Evolutionary conservation across 2,113 vertebrate genomes (phyloP), one percentile per base, ranked within the genome.

Genomic region (Oreocharis arfaki): DNA sequence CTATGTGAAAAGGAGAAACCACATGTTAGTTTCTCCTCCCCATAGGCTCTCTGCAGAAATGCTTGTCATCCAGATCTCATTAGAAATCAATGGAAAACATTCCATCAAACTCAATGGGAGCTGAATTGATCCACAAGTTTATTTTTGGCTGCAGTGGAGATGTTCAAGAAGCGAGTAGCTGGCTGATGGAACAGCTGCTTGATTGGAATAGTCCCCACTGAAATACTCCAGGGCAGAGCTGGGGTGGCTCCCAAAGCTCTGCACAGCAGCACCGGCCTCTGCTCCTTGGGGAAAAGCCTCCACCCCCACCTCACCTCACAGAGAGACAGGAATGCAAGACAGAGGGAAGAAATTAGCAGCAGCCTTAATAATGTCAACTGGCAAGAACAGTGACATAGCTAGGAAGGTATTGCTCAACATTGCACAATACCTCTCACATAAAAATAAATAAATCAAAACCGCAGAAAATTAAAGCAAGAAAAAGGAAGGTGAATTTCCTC

Each of bases 81-180:
- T 93, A 94, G 69, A 92, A 96, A 90, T 92, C 93, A 93, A 84
- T 84, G 56, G 73, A 94, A 95, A 92, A 69, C 19, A 79, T 95
- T 90, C 69, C 76, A 92, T 84, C 73, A 88, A 8, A 75, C 61
- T 78, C 93, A 75, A 61, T 64, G 56, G 79, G 85, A 84, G 60
- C 46, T 82, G 68, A 92, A 92, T 75, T 81, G 88, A 93, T 95
- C 90, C 32, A 65, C 28, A 56, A 88, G 60, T 74, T 60, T 95
- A 81, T 92, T 94, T 97, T 96, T 91, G 85, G 44, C 64, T 74
- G 44, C 0, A 1, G 19, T 84, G 82, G 68, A 95, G 70, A 67
- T 39, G 28, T 84, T 88, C 1, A 15, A 93, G 78, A 91, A 44
- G 30, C 0, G 0, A 78, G 56, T 65, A 53, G 11, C 84, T 68